Base-by-base conservation (phyloP, 2,113 vertebrate genomes). In the Caranx ignobilis region DNA sequence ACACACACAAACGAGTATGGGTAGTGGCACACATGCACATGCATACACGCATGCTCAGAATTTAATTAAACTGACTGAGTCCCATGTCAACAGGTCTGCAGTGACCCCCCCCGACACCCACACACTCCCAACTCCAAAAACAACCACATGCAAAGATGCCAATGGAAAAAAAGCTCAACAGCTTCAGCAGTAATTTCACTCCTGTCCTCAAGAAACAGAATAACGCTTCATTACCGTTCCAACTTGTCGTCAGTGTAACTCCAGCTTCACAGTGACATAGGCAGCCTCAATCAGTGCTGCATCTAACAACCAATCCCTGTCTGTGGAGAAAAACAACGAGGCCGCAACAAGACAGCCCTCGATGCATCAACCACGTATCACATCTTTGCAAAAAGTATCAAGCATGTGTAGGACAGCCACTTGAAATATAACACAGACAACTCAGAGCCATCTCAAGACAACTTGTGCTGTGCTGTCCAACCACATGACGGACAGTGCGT, bases 31-130 rank as follows among this genome's bases (percentile, higher is more conserved):
- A 72, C 83, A 86, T 35, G 47, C 57, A 85, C 26, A 10, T 26
- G 48, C 41, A 75, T 60, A 63, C 18, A 77, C 63, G n/a, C 43
- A 78, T 71, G 68, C 76, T 64, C 69, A 71, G 56, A 47, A 86
- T 85, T 91, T 92, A 82, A 91, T 90, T 91, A 91, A 91, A 89
- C 48, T 71, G 34, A 21, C 69, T 62, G 81, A 69, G 68, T 74
- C 52, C 48, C n/a, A 10, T 81, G 79, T 90, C 87, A 90, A 83
- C 82, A 72, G 80, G 71, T 80, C 60, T 73, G 68, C 54, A 70
- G 56, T 39, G 84, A 87, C 77, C 82, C 71, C 78, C 52, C 48
- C 52, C 41, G 65, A 81, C 81, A 61, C 50, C 19, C 12, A 43
- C 64, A 74, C 65, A 41, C 41, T 39, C 62, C 55, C 47, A 75